Base-by-base conservation (phyloP, 1,140 invertebrate species). In the Chrysopa pallens region DNA sequence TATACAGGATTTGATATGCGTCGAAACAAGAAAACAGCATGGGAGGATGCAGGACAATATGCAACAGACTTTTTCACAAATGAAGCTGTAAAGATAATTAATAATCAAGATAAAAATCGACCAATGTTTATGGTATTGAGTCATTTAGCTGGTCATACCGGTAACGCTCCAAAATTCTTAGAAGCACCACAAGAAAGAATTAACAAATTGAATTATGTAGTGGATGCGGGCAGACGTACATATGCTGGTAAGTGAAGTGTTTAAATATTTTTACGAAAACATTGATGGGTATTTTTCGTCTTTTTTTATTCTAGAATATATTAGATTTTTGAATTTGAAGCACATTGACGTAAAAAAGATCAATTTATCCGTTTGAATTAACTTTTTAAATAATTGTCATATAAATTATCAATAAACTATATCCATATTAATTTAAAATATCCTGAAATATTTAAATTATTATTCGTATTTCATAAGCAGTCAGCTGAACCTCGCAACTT, bases 71-170 rank as follows among this genome's bases (percentile, higher is more conserved):
- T 80, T 2, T 81, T 79, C 48, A 78, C 77, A 0, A 62, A 73
- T 2, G 68, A 76, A 48, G 75, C 77, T 1, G 58, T 74, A 0
- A 58, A 61, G 3, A 60, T 74, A 6, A 79, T 82, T 13, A 51
- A 66, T 15, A 51, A 65, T 7, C 74, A 80, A 48, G 66, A 76
- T 38, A 46, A 55, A 6, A 49, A 60, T n/a, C 64, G 60, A 27
- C 77, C 79, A 1, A 59, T 82, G 27, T 82, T 80, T 56, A 58
- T 83, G 6, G 76, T 80, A 54, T 52, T 83, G 42, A 71, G 77
- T 1, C 75, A 80, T 54, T 62, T 77, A 9, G 76, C 74, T 0
- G 71, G 73, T 11, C 79, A 82, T 50, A 67, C 70, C 0, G 78
- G 69, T 1, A 64, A 79, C 46, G 60, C 66, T 38, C 65, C 70